phyloP scores from a whole-genome alignment of 2,888 invertebrate species.

The Apamea epomidion region DNA sequence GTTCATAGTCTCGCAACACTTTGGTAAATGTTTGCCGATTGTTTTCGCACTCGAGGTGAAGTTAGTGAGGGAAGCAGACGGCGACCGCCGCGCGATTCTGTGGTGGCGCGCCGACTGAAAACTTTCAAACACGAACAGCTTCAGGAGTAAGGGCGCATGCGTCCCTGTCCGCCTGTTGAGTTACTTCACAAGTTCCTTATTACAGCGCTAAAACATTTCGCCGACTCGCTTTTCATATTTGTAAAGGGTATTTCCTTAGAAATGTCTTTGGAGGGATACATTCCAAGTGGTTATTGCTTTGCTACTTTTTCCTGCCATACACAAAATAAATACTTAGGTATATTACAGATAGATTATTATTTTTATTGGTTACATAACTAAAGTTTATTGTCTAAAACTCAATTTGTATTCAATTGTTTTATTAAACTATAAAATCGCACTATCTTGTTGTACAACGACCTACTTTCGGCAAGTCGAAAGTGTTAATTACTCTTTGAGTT shows the following conservation, averaged over 20 bases:
- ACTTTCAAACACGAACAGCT: conserved; percentile 67
- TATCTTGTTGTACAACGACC: not conserved
- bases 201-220: conserved; percentile 58
- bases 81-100: conserved; percentile 66
- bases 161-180: conserved; percentile 74
- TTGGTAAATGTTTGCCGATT: conserved; percentile 55
- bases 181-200: conserved; percentile 67
- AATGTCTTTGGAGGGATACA: conserved; percentile 14
- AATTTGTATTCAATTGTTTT: not conserved
- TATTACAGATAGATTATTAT: not conserved
- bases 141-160: conserved; percentile 73
- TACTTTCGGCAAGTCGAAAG: conserved; percentile 28
- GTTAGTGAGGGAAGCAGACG: conserved; percentile 25
- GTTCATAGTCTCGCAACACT: conserved; percentile 76
- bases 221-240: conserved; percentile 45
- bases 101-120: conserved; percentile 73
- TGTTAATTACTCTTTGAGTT: conserved; percentile 27
- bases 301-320: not conserved
- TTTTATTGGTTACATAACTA: not conserved
- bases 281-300: conserved; percentile 2
- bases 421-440: not conserved
- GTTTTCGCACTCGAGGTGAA: conserved; percentile 52
- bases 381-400: not conserved
- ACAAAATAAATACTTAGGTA: not conserved
- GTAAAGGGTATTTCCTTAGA: conserved; percentile 32